phyloP scores from a whole-genome alignment of 2,888 invertebrate species.

The Plebejus melissa region DNA sequence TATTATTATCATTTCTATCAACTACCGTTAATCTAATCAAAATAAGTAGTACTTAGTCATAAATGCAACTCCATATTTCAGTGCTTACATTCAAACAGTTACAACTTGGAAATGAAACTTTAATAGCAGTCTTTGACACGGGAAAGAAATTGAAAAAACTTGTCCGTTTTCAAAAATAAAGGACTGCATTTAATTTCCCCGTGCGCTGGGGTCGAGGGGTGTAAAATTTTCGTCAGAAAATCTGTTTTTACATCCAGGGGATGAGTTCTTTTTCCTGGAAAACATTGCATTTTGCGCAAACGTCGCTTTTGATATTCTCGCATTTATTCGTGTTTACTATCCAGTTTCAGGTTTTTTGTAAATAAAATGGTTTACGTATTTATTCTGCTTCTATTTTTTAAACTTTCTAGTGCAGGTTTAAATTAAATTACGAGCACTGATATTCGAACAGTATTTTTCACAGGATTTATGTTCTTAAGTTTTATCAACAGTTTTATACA shows the following conservation, averaged over 20 bases:
- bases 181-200: not conserved
- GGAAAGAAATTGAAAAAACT: slow-evolving; percentile 10
- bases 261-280: not conserved
- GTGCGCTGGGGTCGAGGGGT: not conserved
- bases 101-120: not conserved
- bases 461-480: too few relatives aligned
- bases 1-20: too few relatives aligned
- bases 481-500: too few relatives aligned
- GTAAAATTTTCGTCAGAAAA: not conserved
- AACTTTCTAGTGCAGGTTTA: too few relatives aligned
- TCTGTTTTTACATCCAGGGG: not conserved
- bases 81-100: not conserved
- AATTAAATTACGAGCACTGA: too few relatives aligned
- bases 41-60: too few relatives aligned
- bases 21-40: too few relatives aligned
- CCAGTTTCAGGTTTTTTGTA: not conserved
- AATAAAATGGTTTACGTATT: not conserved
- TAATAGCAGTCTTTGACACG: not conserved
- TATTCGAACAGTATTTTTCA: too few relatives aligned
- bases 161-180: slow-evolving; percentile 4
- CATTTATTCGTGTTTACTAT: not conserved
- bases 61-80: not conserved
- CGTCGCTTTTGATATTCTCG: not conserved
- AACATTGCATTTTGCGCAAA: not conserved
- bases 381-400: too few relatives aligned